Conservation (phyloP, 2,797 vertebrate genomes). For the Emydoidea blandingii region DNA sequence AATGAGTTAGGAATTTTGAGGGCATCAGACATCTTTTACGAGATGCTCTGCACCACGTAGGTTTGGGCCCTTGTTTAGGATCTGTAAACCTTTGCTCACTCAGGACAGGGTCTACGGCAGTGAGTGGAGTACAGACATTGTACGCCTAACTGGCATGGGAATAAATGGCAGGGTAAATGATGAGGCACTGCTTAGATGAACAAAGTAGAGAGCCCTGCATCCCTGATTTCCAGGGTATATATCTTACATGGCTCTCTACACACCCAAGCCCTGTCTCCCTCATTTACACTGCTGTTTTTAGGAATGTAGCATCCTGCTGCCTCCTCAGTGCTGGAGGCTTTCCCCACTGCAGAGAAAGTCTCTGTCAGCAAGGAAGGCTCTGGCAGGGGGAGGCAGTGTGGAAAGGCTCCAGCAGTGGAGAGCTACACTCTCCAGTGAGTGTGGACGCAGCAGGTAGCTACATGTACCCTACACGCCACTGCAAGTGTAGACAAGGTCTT, state of each 20-base stretch:
- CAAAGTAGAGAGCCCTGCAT: not conserved
- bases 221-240: not conserved
- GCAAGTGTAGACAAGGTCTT: not conserved
- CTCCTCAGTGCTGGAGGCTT: not conserved
- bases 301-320: not conserved
- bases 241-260: not conserved
- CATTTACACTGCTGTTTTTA: not conserved
- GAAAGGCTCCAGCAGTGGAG: too few relatives aligned
- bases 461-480: rapidly evolving
- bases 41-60: not conserved
- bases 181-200: not conserved
- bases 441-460: not conserved
- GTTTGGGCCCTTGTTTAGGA: not conserved
- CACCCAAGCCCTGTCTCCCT: not conserved
- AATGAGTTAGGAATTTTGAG: not conserved
- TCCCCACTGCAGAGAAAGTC: not conserved
- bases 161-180: not conserved
- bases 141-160: not conserved
- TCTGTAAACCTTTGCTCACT: not conserved
- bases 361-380: not conserved
- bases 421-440: not conserved
- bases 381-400: not conserved
- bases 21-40: not conserved
- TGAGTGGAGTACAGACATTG: not conserved
- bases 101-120: not conserved